Conservation (phyloP, 2,797 vertebrate species). For the Acanthiza pusilla region DNA sequence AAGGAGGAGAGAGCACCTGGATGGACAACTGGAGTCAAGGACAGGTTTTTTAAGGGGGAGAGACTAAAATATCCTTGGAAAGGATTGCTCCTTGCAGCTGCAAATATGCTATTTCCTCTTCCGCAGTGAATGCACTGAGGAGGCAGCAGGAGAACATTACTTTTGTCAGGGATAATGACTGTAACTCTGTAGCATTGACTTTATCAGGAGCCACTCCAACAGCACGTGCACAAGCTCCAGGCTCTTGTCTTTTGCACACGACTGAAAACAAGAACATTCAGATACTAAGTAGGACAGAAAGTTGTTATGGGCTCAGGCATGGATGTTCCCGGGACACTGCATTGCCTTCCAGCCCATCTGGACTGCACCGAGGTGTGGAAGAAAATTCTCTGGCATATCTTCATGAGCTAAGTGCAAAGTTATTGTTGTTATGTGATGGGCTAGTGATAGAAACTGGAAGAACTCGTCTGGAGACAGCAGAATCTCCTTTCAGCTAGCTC, state of each 20-base stretch:
- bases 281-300: neutral
- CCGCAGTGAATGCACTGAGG: neutral
- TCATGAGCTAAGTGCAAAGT: conserved; percentile 27
- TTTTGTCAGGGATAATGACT: neutral
- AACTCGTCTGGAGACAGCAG: neutral
- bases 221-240: accelerated
- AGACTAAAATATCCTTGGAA: neutral
- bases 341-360: neutral
- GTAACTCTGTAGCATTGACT: neutral
- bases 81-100: neutral
- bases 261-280: neutral
- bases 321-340: neutral
- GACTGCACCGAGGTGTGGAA: neutral
- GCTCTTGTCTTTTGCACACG: neutral
- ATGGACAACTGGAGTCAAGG: neutral
- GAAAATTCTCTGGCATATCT: conserved; percentile 2
- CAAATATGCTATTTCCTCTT: neutral
- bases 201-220: neutral
- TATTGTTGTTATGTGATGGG: conserved; percentile 4
- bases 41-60: neutral
- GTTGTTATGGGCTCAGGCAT: neutral
- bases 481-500: conserved; percentile 10
- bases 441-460: neutral
- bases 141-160: neutral
- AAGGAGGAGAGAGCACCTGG: neutral